These are phyloP conservation scores for Cynodonichthys magdalenae DNA, from an alignment of 2,797 vertebrate species.

Conservation along the genomic window DNA sequence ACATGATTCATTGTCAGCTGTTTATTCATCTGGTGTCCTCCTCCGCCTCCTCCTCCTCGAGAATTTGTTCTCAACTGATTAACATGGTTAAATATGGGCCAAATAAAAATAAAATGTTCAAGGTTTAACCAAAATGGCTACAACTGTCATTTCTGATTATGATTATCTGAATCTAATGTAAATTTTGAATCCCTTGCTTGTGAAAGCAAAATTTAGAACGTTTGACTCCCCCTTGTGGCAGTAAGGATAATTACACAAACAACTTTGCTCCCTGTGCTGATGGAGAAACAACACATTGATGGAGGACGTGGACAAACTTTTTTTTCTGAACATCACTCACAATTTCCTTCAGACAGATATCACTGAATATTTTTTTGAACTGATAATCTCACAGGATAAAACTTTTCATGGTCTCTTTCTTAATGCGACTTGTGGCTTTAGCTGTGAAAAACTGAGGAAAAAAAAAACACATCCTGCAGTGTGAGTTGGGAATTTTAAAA, in stretches of 20 bases:
- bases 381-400: too few species aligned
- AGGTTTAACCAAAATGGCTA: too few species aligned
- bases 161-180: background rate
- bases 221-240: conserved; percentile 3
- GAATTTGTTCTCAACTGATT: too few species aligned
- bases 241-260: background rate
- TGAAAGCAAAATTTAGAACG: background rate
- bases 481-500: background rate
- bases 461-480: background rate
- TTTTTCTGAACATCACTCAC: background rate
- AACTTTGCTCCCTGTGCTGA: background rate
- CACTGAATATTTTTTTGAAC: too few species aligned
- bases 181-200: background rate
- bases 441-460: background rate
- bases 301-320: too few species aligned
- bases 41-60: too few species aligned
- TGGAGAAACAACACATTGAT: too few species aligned
- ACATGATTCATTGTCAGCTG: too few species aligned
- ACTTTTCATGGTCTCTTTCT: background rate
- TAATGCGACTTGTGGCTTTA: background rate
- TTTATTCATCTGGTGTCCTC: too few species aligned
- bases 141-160: too few species aligned
- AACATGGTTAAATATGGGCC: too few species aligned
- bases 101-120: too few species aligned
- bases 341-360: background rate